Evolutionary conservation across 37 sponge, comb jelly and placozoan species (phyloP).

Genomic region (Spongia lamella): DNA sequence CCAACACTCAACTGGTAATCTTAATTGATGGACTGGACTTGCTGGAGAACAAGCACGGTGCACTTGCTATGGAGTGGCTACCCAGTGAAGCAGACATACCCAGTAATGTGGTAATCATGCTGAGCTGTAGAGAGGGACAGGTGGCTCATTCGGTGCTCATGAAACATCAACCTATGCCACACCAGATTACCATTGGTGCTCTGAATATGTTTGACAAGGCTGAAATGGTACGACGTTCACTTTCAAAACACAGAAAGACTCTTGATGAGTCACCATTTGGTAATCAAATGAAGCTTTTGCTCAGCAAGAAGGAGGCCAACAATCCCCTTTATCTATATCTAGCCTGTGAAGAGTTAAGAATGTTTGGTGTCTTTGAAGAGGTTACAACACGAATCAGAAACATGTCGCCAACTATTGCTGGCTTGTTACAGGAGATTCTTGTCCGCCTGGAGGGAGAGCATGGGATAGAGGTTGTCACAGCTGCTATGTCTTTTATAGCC

Average conservation of each 20-base stretch:
- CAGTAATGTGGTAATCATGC: conserved; percentile 56
- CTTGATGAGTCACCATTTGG: conserved; percentile 96
- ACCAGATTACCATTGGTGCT: conserved; percentile 57
- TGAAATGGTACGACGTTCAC: conserved; percentile 76
- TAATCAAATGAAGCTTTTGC: conserved; percentile 94
- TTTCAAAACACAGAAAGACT: conserved; percentile 81
- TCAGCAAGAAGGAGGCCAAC: conserved; percentile 91
- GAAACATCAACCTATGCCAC: conserved; percentile 43
- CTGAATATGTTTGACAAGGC: conserved; percentile 88
- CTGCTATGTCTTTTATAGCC: conserved; percentile 61
- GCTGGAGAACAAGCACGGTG: conserved; percentile 78
- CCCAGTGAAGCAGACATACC: conserved; percentile 58
- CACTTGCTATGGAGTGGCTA: conserved; percentile 82
- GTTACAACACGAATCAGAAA: conserved; percentile 54
- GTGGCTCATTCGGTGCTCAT: conserved; percentile 25
- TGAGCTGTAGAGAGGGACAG: conserved; percentile 66
- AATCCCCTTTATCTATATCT: conserved; percentile 92
- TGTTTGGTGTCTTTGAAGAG: conserved; percentile 93
- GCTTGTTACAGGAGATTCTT: conserved; percentile 86
- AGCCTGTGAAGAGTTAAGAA: conserved; percentile 91
- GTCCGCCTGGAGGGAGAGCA: conserved; percentile 79
- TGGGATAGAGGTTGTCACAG: conserved; percentile 50
- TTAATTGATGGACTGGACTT: conserved; percentile 88
- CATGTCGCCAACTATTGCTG: conserved; percentile 65
- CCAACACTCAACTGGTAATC: conserved; percentile 46